A percentile compares a stretch with the other conserved stretches of the same genome.
Conservation (phyloP, 2,113 vertebrate genomes). For the Ondatra zibethicus region DNA sequence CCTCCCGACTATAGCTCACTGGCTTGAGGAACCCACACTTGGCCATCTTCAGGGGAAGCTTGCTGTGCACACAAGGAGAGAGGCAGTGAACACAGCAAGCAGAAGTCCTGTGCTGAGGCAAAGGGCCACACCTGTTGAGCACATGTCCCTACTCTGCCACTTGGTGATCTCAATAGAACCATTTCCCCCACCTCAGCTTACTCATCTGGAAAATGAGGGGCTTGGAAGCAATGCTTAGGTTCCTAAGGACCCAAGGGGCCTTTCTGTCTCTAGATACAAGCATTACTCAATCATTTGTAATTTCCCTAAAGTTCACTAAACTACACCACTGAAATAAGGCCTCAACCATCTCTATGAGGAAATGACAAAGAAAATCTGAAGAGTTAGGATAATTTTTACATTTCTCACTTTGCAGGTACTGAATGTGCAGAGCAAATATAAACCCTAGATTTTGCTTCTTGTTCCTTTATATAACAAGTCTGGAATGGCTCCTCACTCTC, state of each 20-base stretch:
- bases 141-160: not conserved
- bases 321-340: not conserved
- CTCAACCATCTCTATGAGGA: not conserved
- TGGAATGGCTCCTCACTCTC: not conserved
- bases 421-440: not conserved
- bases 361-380: slow-evolving; percentile 27
- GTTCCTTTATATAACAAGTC: slow-evolving; percentile 41
- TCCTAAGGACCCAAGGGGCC: not conserved
- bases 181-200: not conserved
- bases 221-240: not conserved
- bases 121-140: rapidly evolving
- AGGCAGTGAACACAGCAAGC: not conserved
- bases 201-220: not conserved
- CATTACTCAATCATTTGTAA: not conserved
- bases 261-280: not conserved
- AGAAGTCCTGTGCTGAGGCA: rapidly evolving
- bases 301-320: slow-evolving; percentile 8
- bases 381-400: not conserved
- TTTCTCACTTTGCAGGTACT: not conserved
- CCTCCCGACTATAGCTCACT: not conserved
- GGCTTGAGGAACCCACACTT: rapidly evolving
- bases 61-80: rapidly evolving
- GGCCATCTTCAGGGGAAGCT: rapidly evolving
- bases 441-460: not conserved
- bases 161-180: not conserved